These are phyloP conservation scores for Brachypodius melanocephalos DNA, from an alignment of 2,113 vertebrate species.

Conservation along the genomic window DNA sequence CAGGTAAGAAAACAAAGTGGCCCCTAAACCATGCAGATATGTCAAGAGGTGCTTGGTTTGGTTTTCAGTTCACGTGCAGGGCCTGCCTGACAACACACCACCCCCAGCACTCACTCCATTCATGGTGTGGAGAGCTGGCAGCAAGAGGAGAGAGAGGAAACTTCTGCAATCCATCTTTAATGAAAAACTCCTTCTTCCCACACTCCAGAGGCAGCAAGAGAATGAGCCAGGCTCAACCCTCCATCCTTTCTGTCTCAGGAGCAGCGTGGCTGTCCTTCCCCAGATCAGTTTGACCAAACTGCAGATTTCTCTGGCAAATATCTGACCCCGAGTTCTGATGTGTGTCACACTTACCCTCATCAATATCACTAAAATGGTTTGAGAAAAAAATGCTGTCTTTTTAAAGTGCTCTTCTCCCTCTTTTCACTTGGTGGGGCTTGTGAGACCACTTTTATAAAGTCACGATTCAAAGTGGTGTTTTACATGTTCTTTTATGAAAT, in stretches of 20 bases:
- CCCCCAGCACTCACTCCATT: rapidly evolving
- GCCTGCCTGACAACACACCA: not conserved
- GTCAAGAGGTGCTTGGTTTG: not conserved
- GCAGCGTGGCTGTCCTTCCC: not conserved
- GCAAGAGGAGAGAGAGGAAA: not conserved
- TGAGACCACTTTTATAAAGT: not conserved
- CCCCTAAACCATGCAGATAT: not conserved
- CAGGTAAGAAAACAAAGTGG: constrained; percentile 75
- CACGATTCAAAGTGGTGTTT: not conserved
- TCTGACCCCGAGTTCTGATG: not conserved
- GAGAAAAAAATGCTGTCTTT: not conserved
- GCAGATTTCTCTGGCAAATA: not conserved
- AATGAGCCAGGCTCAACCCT: not conserved
- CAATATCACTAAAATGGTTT: not conserved
- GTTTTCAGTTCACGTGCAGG: not conserved
- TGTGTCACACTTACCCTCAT: not conserved
- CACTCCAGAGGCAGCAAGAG: not conserved
- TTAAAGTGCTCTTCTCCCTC: not conserved
- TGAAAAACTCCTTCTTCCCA: not conserved
- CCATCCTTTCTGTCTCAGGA: not conserved
- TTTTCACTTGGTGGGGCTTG: not conserved
- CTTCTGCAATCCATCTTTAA: not conserved
- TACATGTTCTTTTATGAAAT: not conserved
- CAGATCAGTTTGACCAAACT: not conserved
- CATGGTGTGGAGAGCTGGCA: not conserved